Conservation (phyloP, 2,888 invertebrate species). For the Stenolophus ochropezus region DNA sequence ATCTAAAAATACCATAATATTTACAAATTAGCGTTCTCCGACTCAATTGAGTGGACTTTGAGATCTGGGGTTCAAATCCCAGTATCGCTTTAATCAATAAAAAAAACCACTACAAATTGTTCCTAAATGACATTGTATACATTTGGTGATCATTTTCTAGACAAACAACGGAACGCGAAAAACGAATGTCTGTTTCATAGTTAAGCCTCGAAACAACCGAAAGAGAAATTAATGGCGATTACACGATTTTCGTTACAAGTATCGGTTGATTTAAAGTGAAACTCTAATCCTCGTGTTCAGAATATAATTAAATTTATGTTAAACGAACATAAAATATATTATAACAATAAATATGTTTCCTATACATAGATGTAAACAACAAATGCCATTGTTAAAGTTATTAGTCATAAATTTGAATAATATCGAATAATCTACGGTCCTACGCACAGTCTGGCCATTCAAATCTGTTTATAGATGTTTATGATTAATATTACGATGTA, state of each 20-base stretch:
- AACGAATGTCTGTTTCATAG: neutral
- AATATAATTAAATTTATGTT: neutral
- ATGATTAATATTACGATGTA: constrained; percentile 2
- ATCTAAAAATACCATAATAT: too few species aligned
- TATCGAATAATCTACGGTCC: constrained; percentile 33
- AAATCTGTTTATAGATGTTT: neutral
- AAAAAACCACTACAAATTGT: too few species aligned
- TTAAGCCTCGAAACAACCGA: neutral
- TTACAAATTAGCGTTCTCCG: too few species aligned
- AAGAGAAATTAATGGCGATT: neutral
- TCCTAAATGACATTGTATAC: too few species aligned
- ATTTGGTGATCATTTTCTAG: too few species aligned
- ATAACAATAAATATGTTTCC: neutral
- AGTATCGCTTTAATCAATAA: too few species aligned
- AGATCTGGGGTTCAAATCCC: too few species aligned
- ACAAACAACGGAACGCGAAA: too few species aligned
- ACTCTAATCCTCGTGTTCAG: neutral
- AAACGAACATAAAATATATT: neutral
- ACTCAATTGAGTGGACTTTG: too few species aligned
- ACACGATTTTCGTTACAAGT: neutral
- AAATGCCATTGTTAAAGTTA: constrained; percentile 28
- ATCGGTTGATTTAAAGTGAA: neutral
- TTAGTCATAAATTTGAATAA: constrained; percentile 37
- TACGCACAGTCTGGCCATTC: constrained; percentile 12
- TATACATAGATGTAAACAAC: neutral